These are phyloP conservation scores for Himalopsyche kuldschensis DNA, from an alignment of 2,888 invertebrate species.

Conservation along the genomic window DNA sequence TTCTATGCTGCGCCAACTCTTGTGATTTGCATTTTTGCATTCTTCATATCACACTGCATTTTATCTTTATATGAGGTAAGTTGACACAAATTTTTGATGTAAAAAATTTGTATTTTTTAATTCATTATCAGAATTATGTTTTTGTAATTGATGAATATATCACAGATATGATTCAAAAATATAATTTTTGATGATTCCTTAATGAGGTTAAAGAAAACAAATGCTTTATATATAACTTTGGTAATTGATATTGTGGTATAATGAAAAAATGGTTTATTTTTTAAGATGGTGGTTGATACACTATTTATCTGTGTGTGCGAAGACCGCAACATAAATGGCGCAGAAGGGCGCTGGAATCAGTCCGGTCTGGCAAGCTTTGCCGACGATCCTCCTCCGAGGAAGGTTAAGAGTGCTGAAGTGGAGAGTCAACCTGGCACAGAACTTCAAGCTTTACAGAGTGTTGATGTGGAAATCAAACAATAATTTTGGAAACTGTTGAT, in stretches of 20 bases:
- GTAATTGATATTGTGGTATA: too few relatives aligned
- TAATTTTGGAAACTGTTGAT: neutral
- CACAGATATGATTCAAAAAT: too few relatives aligned
- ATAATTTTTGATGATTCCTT: too few relatives aligned
- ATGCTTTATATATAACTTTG: too few relatives aligned
- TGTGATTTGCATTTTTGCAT: slow-evolving; percentile 81
- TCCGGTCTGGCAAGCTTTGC: slow-evolving; percentile 55
- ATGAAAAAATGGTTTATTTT: too few relatives aligned
- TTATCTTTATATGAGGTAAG: slow-evolving; percentile 89
- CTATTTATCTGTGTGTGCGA: slow-evolving; percentile 93
- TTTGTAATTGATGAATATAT: too few relatives aligned
- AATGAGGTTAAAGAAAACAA: too few relatives aligned
- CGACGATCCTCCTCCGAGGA: slow-evolving; percentile 40
- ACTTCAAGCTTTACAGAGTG: slow-evolving; percentile 37
- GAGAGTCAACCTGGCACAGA: slow-evolving; percentile 38
- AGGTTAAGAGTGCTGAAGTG: slow-evolving; percentile 25
- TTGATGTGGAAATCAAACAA: slow-evolving; percentile 48
- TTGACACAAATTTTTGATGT: neutral
- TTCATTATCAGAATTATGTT: too few relatives aligned
- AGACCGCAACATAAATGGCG: slow-evolving; percentile 81
- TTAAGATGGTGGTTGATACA: slow-evolving; percentile 91
- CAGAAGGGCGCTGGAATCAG: slow-evolving; percentile 66
- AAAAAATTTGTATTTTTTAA: too few relatives aligned
- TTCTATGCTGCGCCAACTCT: slow-evolving; percentile 87
- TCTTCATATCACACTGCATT: slow-evolving; percentile 91